A percentile compares a stretch with the other conserved stretches of the same genome.
phyloP scores from a whole-genome alignment of 2,113 vertebrate species.

The Phyllostomus hastatus region DNA sequence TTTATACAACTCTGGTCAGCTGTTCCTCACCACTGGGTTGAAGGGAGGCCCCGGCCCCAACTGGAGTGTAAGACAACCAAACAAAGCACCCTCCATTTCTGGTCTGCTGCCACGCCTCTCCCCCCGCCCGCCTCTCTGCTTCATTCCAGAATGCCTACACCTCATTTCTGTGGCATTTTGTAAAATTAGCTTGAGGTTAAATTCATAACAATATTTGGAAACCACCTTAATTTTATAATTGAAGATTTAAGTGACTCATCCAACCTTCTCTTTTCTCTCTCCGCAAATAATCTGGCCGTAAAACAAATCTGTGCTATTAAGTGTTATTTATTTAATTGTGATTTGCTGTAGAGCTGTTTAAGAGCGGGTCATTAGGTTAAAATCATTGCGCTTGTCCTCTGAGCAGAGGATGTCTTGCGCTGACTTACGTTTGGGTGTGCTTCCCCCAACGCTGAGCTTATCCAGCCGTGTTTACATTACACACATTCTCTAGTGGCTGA shows the following conservation, averaged over 20 bases:
- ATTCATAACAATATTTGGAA: slow-evolving; percentile 76
- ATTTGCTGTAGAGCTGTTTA: slow-evolving; percentile 77
- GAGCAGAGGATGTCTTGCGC: slow-evolving; percentile 40
- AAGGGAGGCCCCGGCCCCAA: background rate
- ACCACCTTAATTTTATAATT: slow-evolving; percentile 75
- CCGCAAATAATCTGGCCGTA: slow-evolving; percentile 62
- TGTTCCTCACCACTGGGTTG: background rate
- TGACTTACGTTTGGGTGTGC: slow-evolving; percentile 54
- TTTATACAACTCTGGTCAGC: background rate
- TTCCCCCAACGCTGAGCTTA: slow-evolving; percentile 53
- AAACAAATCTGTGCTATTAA: slow-evolving; percentile 72
- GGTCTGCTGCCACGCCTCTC: background rate
- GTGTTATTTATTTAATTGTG: slow-evolving; percentile 78
- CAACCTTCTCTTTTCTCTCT: slow-evolving; percentile 66
- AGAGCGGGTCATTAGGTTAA: slow-evolving; percentile 72
- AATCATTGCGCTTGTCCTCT: slow-evolving; percentile 65
- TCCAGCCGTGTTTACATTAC: slow-evolving; percentile 60
- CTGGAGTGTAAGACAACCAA: background rate
- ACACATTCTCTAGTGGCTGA: slow-evolving; percentile 52
- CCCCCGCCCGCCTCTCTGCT: background rate
- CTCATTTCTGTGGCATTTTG: slow-evolving; percentile 55
- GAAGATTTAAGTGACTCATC: slow-evolving; percentile 73
- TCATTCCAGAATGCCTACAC: background rate
- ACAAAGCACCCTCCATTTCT: background rate
- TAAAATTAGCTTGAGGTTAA: slow-evolving; percentile 73